Percentiles rank a stretch among this genome's conserved stretches.
These are phyloP conservation scores for Drosophila murphyi DNA, from an alignment of 1,140 invertebrate genomes.

Conservation along the genomic window DNA sequence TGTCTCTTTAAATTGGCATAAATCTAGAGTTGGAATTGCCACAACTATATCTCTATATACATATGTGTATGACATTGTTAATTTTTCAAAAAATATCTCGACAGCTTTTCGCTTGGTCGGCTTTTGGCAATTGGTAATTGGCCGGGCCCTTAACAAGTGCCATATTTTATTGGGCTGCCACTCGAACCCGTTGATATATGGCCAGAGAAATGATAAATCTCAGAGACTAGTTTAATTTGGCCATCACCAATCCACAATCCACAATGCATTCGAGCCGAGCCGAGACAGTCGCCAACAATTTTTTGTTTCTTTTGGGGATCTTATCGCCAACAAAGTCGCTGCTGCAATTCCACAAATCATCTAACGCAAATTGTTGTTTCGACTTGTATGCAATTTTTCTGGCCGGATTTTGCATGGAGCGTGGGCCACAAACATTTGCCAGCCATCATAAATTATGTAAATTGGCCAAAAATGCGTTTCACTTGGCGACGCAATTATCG, in stretches of 20 bases:
- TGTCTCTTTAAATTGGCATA: slow-evolving; percentile 74
- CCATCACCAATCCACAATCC: slow-evolving; percentile 2
- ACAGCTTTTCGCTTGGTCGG: slow-evolving; percentile 60
- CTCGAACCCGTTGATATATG: slow-evolving; percentile 71
- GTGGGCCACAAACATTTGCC: slow-evolving; percentile 41
- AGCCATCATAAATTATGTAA: slow-evolving; percentile 76
- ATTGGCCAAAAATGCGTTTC: slow-evolving; percentile 55
- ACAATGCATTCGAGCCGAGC: slow-evolving; percentile 19
- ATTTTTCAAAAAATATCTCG: slow-evolving; percentile 80
- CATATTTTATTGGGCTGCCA: slow-evolving; percentile 79
- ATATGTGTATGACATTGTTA: slow-evolving; percentile 55
- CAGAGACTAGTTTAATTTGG: slow-evolving; percentile 63
- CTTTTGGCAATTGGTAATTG: slow-evolving; percentile 64
- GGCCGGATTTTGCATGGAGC: slow-evolving; percentile 16
- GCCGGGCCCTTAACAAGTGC: slow-evolving; percentile 59
- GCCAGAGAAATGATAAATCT: slow-evolving; percentile 69
- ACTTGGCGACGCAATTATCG: slow-evolving; percentile 66
- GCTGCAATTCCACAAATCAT: slow-evolving; percentile 67
- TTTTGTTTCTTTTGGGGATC: not conserved
- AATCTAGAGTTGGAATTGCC: slow-evolving; percentile 50
- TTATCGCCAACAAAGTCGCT: slow-evolving; percentile 43
- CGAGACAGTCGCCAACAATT: slow-evolving; percentile 47
- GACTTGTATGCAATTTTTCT: slow-evolving; percentile 61
- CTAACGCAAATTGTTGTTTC: slow-evolving; percentile 44
- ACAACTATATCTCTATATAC: slow-evolving; percentile 30